Percentiles rank a stretch among this genome's conserved stretches.
Evolutionary conservation across 2,888 invertebrate species (phyloP).

Genomic region (Dorcus hopei): DNA sequence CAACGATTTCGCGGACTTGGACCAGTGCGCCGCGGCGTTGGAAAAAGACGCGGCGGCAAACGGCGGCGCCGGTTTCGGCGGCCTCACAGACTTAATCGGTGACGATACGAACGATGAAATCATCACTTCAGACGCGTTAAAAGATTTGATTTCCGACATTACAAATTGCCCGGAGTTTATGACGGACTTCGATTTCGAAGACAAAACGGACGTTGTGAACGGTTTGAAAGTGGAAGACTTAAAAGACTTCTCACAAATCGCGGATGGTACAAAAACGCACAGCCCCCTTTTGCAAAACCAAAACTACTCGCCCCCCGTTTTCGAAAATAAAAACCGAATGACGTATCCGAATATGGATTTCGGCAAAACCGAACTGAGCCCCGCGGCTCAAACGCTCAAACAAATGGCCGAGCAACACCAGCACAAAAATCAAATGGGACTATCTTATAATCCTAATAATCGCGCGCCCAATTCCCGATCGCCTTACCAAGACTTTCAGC

Average conservation of each 20-base stretch:
- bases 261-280: slow-evolving; percentile 32
- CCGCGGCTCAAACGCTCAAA: slow-evolving; percentile 92
- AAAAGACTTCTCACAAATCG: slow-evolving; percentile 35
- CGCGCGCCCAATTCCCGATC: slow-evolving; percentile 50
- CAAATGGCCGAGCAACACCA: slow-evolving; percentile 98
- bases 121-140: slow-evolving; percentile 71
- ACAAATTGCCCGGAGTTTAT: slow-evolving; percentile 81
- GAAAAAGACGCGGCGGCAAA: slow-evolving; percentile 78
- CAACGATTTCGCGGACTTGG: slow-evolving; percentile 82
- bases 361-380: slow-evolving; percentile 66
- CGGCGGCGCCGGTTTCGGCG: slow-evolving; percentile 71
- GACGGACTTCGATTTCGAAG: slow-evolving; percentile 76
- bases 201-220: slow-evolving; percentile 44
- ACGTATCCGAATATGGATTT: slow-evolving; percentile 41
- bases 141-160: slow-evolving; percentile 84
- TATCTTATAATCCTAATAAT: slow-evolving; percentile 52
- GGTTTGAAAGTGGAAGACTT: slow-evolving; percentile 43
- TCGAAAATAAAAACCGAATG: slow-evolving; percentile 34
- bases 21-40: slow-evolving; percentile 79
- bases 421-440: slow-evolving; percentile 70
- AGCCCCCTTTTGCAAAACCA: slow-evolving; percentile 41
- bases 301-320: slow-evolving; percentile 43
- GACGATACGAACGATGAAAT: slow-evolving; percentile 81
- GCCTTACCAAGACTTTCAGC: slow-evolving; percentile 62
- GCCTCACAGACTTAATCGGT: slow-evolving; percentile 76